Evolutionary conservation across 2,888 invertebrate species (phyloP).

Genomic region (Phanerotoma sp.): DNA sequence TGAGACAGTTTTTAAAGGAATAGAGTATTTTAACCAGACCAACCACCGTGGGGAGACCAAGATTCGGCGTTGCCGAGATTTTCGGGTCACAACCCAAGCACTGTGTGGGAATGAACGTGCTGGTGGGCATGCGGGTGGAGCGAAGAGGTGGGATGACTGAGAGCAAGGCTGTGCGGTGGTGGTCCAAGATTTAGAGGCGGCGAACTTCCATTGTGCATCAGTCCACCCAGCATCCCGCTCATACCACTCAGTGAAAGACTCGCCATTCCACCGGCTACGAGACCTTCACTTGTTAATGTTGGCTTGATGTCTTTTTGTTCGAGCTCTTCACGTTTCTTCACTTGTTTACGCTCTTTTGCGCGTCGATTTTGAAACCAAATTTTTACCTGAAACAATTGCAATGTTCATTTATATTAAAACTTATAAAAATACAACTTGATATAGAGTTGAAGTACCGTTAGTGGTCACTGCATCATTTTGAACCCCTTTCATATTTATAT

Average conservation of each 20-base stretch:
- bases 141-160: conserved; percentile 35
- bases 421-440: too few species aligned
- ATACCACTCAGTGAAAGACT: conserved; percentile 42
- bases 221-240: conserved; percentile 44
- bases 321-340: conserved; percentile 77
- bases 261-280: conserved; percentile 41
- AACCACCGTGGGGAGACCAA: conserved; percentile 37
- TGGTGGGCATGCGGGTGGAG: conserved; percentile 40
- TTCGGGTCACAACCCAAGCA: conserved; percentile 47
- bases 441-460: too few species aligned
- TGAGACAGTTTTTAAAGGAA: not conserved
- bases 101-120: conserved; percentile 40
- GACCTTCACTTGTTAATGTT: conserved; percentile 11
- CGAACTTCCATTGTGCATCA: conserved; percentile 41
- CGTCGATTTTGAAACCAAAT: conserved; percentile 91
- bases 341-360: conserved; percentile 89
- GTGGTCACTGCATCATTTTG: too few species aligned
- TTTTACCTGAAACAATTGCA: conserved; percentile 66
- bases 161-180: conserved; percentile 36
- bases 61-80: conserved; percentile 24
- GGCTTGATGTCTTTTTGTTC: conserved; percentile 41
- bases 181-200: conserved; percentile 35
- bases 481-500: too few species aligned
- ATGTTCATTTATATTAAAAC: too few species aligned
- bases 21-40: conserved; percentile 20